These are phyloP conservation scores for Melanerpes aurifrons DNA, from an alignment of 2,113 vertebrate genomes.

Conservation along the genomic window DNA sequence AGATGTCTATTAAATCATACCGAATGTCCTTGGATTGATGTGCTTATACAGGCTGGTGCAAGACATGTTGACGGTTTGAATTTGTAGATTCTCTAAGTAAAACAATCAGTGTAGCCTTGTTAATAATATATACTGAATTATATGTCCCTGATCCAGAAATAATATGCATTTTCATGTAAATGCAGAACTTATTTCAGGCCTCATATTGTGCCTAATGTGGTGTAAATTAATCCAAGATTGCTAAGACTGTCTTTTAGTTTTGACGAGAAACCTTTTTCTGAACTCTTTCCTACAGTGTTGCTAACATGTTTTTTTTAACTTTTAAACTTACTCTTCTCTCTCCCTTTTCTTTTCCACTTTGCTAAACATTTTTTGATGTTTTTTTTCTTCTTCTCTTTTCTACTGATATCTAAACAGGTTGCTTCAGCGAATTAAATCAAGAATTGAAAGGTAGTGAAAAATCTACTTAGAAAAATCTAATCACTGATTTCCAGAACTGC, in stretches of 20 bases:
- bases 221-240: slow-evolving; percentile 40
- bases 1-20: slow-evolving; percentile 15
- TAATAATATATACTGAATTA: slow-evolving; percentile 14
- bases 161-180: slow-evolving; percentile 8
- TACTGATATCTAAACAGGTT: background rate
- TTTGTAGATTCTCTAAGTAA: slow-evolving; percentile 8
- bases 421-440: slow-evolving; percentile 12
- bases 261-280: slow-evolving; percentile 43
- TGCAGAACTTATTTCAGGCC: background rate
- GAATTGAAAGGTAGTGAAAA: background rate
- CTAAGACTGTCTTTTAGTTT: slow-evolving; percentile 31
- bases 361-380: background rate
- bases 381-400: background rate
- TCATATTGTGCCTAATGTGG: background rate
- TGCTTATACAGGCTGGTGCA: background rate
- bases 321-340: background rate
- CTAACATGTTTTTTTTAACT: background rate
- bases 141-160: background rate
- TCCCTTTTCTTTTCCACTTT: slow-evolving; percentile 13
- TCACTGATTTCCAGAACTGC: background rate
- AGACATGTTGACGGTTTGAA: background rate
- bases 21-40: background rate
- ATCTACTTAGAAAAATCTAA: background rate
- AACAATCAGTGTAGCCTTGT: slow-evolving; percentile 4
- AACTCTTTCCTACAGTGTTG: background rate